Conservation (phyloP, 2,888 invertebrate species). For the Folsomia candida region DNA sequence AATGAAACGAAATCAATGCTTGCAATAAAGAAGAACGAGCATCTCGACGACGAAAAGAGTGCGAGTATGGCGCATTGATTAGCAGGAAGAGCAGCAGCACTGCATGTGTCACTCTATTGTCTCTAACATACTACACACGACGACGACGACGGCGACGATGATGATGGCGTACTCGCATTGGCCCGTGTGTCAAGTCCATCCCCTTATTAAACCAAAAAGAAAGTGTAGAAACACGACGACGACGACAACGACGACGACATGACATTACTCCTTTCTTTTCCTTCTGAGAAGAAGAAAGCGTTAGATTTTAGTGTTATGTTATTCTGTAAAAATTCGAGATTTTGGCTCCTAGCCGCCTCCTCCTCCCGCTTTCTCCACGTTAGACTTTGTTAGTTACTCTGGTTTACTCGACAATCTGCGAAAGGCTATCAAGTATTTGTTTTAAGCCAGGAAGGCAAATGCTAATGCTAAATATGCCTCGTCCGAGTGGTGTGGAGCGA, state of each 20-base stretch:
- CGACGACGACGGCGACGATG: no score
- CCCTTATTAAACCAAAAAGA: background rate
- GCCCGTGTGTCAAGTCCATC: background rate
- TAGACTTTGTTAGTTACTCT: background rate
- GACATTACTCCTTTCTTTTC: background rate
- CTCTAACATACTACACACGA: no score
- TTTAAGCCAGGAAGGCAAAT: background rate
- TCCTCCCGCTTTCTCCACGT: background rate
- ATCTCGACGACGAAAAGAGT: background rate
- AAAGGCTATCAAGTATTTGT: background rate
- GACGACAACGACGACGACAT: background rate
- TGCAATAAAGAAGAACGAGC: background rate
- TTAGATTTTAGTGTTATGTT: constrained; percentile 7
- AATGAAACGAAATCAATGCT: background rate
- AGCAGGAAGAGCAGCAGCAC: background rate
- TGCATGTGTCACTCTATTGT: background rate
- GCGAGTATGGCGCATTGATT: no score
- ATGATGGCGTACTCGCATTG: no score
- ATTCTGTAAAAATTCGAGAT: constrained; percentile 3
- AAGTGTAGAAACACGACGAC: no score
- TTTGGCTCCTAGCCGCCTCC: background rate
- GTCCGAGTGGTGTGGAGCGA: no score
- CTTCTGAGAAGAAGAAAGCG: background rate
- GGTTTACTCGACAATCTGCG: background rate
- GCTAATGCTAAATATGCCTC: no score